Evolutionary conservation across 2,797 vertebrate genomes (phyloP).

Genomic region (Ibycter americanus): DNA sequence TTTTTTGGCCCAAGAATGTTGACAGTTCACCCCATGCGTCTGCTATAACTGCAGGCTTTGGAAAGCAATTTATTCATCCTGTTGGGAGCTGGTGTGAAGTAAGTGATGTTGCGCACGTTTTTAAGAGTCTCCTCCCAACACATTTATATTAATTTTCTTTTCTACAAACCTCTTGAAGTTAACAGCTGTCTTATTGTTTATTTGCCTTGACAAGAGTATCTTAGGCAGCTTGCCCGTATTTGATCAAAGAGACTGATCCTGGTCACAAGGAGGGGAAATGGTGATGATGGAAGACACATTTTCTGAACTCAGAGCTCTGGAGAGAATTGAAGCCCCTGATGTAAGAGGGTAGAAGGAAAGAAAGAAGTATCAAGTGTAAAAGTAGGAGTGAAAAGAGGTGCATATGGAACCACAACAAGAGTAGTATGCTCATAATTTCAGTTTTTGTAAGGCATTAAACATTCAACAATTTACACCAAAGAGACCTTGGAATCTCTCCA

Average conservation of each 20-base stretch:
- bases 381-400: neutral
- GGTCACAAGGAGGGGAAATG: neutral
- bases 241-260: neutral
- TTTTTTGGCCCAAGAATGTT: neutral
- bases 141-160: neutral
- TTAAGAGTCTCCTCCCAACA: neutral
- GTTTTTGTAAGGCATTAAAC: neutral
- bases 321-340: neutral
- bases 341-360: neutral
- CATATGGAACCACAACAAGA: neutral
- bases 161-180: neutral
- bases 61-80: neutral
- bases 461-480: neutral
- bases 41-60: neutral
- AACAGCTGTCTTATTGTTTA: neutral
- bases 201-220: neutral
- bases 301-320: neutral
- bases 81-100: neutral
- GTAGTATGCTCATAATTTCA: neutral
- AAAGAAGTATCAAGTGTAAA: neutral
- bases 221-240: neutral
- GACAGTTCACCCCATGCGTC: neutral
- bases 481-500: neutral
- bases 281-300: neutral
- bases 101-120: neutral